Conservation (phyloP, 2,797 vertebrate genomes). For the Malacoraja senta region DNA sequence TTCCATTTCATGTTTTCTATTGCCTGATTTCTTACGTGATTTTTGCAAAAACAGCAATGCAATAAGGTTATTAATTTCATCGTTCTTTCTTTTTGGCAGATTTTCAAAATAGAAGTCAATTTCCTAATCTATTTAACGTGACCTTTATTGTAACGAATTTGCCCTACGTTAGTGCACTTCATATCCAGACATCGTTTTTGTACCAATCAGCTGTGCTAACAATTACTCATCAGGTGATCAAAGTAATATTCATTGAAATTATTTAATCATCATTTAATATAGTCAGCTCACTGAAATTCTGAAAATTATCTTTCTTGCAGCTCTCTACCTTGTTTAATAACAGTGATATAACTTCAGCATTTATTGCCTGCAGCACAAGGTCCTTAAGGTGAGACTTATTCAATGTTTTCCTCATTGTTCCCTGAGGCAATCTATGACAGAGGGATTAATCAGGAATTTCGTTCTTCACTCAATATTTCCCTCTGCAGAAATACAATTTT, state of each 20-base stretch:
- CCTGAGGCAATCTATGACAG: background rate
- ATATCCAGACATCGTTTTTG: background rate
- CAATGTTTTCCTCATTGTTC: background rate
- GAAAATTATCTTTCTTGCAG: background rate
- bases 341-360: background rate
- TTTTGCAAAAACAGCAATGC: too few relatives aligned
- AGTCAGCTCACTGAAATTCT: background rate
- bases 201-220: background rate
- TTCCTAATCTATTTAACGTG: background rate
- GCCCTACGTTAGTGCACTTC: background rate
- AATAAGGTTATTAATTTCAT: too few relatives aligned
- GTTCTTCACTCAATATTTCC: too few relatives aligned
- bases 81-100: background rate
- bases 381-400: background rate
- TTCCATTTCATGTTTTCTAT: too few relatives aligned
- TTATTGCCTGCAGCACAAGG: background rate
- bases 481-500: too few relatives aligned
- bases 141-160: background rate
- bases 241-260: background rate
- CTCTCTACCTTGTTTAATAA: background rate
- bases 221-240: background rate
- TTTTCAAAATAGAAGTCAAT: background rate
- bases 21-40: too few relatives aligned
- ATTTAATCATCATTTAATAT: background rate
- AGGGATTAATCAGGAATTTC: too few relatives aligned